phyloP scores from a whole-genome alignment of 1,140 invertebrate species.

The Anthonomus grandis region DNA sequence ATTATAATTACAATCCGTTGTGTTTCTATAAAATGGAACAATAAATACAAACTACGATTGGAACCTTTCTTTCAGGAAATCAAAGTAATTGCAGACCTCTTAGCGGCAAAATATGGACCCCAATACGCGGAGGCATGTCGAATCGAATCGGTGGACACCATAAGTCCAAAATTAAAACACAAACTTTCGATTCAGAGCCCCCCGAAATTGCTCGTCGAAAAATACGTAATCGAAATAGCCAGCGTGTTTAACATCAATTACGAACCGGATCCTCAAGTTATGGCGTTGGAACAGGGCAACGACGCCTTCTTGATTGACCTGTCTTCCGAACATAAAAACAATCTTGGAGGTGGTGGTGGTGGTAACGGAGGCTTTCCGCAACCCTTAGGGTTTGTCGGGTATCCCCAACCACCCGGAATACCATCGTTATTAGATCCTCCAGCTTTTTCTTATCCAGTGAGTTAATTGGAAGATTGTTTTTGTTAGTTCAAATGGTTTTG shows the following conservation, averaged over 20 bases:
- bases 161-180: constrained; percentile 94
- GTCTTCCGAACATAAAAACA: constrained; percentile 53
- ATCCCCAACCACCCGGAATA: constrained; percentile 63
- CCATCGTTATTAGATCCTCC: constrained; percentile 51
- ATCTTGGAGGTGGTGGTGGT: constrained; percentile 56
- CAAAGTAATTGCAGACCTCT: constrained; percentile 88
- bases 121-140: constrained; percentile 84
- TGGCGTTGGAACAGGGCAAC: constrained; percentile 66
- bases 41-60: too few species aligned
- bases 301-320: constrained; percentile 82
- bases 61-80: constrained; percentile 60
- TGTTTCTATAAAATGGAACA: too few species aligned
- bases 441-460: constrained; percentile 60
- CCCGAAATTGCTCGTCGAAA: constrained; percentile 93
- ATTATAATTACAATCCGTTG: too few species aligned
- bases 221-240: constrained; percentile 94
- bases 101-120: constrained; percentile 92
- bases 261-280: constrained; percentile 87
- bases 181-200: constrained; percentile 96
- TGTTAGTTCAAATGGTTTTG: constrained; percentile 10
- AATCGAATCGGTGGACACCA: constrained; percentile 72
- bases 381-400: constrained; percentile 78
- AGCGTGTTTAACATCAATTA: constrained; percentile 92
- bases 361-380: constrained; percentile 54
- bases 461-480: constrained; percentile 21